Evolutionary conservation across 2,888 invertebrate genomes (phyloP).

Genomic region (Octonoba sinensis): DNA sequence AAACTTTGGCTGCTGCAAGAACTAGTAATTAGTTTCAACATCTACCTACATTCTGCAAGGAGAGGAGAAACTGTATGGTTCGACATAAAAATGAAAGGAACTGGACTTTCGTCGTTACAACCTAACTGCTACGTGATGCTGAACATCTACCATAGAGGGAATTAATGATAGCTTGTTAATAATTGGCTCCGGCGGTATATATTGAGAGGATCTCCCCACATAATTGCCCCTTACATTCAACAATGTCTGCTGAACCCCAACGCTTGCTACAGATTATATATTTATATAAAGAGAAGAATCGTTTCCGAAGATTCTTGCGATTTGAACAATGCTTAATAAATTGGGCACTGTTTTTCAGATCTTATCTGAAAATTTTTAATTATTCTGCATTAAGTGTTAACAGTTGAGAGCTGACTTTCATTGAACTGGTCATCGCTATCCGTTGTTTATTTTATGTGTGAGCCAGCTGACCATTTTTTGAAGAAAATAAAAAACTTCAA

Average conservation of each 20-base stretch:
- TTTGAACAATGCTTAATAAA: too few relatives aligned
- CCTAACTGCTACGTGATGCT: conserved; percentile 53
- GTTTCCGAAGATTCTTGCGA: too few relatives aligned
- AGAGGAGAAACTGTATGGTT: conserved; percentile 55
- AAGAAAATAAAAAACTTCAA: too few relatives aligned
- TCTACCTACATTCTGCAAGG: conserved; percentile 40
- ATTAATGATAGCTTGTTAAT: conserved; percentile 63
- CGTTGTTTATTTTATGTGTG: too few relatives aligned
- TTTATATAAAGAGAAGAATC: too few relatives aligned
- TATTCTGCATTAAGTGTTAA: too few relatives aligned
- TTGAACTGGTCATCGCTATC: too few relatives aligned
- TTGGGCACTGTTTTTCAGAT: too few relatives aligned
- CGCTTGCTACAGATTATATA: conserved; percentile 3
- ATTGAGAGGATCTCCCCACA: conserved; percentile 27
- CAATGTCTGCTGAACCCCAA: conserved; percentile 41
- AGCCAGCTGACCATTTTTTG: too few relatives aligned
- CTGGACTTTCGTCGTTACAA: conserved; percentile 41
- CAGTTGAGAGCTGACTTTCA: too few relatives aligned
- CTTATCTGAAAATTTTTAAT: too few relatives aligned
- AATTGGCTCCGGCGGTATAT: conserved; percentile 46
- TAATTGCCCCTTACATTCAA: conserved; percentile 48
- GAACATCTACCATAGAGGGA: conserved; percentile 52
- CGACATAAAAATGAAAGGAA: conserved; percentile 58
- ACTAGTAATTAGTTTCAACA: conserved; percentile 63
- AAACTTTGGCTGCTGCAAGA: conserved; percentile 52